phyloP scores from a whole-genome alignment of 1,140 invertebrate species.

The Ganaspis sp. region DNA sequence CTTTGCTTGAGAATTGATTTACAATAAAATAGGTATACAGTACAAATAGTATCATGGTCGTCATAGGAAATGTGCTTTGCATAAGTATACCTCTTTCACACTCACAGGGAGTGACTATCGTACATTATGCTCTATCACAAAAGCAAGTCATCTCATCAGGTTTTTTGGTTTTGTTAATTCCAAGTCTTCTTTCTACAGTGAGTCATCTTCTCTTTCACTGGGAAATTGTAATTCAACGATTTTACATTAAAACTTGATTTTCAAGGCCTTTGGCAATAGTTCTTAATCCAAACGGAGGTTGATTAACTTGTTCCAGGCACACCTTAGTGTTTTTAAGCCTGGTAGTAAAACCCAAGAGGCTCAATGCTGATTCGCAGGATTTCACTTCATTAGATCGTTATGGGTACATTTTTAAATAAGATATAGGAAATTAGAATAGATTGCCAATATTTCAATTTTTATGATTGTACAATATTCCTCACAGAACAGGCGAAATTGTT shows the following conservation, averaged over 20 bases:
- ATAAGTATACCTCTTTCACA: too few species aligned
- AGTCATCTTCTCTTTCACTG: neutral
- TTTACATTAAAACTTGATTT: conserved; percentile 21
- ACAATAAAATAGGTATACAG: too few species aligned
- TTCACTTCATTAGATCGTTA: conserved; percentile 1
- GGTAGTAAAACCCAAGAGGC: neutral
- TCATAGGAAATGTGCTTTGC: too few species aligned
- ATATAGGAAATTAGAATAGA: neutral
- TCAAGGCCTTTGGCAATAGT: conserved; percentile 25
- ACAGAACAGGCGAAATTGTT: too few species aligned
- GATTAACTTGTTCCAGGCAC: conserved; percentile 20
- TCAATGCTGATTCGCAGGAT: neutral
- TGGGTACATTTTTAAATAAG: neutral
- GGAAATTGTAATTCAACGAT: conserved; percentile 13
- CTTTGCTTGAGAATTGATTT: neutral
- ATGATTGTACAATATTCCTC: too few species aligned
- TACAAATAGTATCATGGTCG: too few species aligned
- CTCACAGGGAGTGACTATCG: too few species aligned
- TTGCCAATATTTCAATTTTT: too few species aligned
- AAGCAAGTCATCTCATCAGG: neutral
- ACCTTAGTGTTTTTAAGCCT: conserved; percentile 25
- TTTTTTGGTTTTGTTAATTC: neutral
- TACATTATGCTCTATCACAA: neutral
- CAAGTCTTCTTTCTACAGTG: neutral
- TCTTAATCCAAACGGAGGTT: conserved; percentile 13